Percentiles rank a stretch among this genome's conserved stretches.
These are phyloP conservation scores for Cyclargus thomasi DNA, from an alignment of 1,140 invertebrate species.

Conservation along the genomic window DNA sequence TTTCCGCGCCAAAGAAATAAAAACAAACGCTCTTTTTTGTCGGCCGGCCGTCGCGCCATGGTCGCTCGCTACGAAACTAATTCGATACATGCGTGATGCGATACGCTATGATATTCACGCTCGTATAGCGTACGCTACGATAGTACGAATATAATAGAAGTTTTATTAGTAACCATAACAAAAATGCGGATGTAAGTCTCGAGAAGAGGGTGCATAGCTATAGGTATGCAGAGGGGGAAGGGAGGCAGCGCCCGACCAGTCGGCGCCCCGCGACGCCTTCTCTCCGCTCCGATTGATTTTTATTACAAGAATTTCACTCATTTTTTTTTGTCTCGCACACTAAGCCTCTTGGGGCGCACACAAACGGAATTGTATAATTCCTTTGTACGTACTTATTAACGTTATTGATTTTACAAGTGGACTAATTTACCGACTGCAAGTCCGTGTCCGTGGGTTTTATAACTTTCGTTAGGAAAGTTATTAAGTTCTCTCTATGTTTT, in stretches of 20 bases:
- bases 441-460: background rate
- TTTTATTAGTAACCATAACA: background rate
- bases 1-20: conserved; percentile 71
- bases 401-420: conserved; percentile 72
- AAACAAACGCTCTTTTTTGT: conserved; percentile 66
- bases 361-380: conserved; percentile 65
- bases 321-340: conserved; percentile 69
- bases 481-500: background rate
- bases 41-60: conserved; percentile 42
- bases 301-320: conserved; percentile 75
- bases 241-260: conserved; percentile 47
- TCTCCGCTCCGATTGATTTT: conserved; percentile 75
- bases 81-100: conserved; percentile 15
- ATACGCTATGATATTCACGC: conserved; percentile 9
- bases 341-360: conserved; percentile 56
- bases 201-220: conserved; percentile 40
- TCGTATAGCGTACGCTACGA: background rate
- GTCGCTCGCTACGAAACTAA: conserved; percentile 20
- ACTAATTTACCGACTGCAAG: conserved; percentile 30
- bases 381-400: conserved; percentile 71
- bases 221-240: conserved; percentile 42
- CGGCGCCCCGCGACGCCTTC: conserved; percentile 66
- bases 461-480: background rate
- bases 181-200: background rate
- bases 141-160: background rate